These are phyloP conservation scores for Tragulus kanchil DNA, from an alignment of 2,113 vertebrate genomes.

Conservation along the genomic window DNA sequence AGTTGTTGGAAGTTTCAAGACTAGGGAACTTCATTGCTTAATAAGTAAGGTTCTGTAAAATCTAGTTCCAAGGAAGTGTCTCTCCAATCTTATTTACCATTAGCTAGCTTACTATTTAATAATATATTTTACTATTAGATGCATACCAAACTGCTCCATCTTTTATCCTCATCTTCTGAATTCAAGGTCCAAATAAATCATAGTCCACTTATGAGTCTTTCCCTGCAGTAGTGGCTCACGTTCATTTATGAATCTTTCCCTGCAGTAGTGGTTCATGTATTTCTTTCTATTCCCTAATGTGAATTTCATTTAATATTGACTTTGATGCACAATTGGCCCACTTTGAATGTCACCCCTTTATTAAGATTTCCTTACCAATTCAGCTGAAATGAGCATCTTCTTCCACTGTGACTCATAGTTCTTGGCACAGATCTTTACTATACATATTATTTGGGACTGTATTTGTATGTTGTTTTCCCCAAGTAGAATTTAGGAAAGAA, in stretches of 20 bases:
- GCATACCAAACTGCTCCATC: neutral
- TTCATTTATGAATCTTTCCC: no score
- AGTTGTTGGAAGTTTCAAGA: neutral
- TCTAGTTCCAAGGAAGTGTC: neutral
- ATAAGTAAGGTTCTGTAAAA: neutral
- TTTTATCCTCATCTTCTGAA: neutral
- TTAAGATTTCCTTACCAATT: neutral
- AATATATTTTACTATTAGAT: neutral
- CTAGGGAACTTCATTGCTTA: neutral
- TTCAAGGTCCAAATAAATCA: neutral
- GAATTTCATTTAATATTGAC: neutral
- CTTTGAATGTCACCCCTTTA: neutral
- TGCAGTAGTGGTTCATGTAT: no score
- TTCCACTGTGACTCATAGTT: neutral
- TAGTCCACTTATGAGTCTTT: neutral
- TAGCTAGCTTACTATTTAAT: neutral
- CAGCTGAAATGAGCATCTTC: neutral
- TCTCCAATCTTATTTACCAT: neutral
- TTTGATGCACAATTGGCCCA: neutral
- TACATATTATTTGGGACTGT: neutral
- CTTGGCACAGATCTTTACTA: neutral
- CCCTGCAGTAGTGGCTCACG: neutral
- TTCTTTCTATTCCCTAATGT: neutral
- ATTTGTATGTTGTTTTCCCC: neutral
- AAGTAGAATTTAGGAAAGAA: slow-evolving; percentile 24